Conservation (phyloP, 2,113 vertebrate species). For the Xenopus laevis region DNA sequence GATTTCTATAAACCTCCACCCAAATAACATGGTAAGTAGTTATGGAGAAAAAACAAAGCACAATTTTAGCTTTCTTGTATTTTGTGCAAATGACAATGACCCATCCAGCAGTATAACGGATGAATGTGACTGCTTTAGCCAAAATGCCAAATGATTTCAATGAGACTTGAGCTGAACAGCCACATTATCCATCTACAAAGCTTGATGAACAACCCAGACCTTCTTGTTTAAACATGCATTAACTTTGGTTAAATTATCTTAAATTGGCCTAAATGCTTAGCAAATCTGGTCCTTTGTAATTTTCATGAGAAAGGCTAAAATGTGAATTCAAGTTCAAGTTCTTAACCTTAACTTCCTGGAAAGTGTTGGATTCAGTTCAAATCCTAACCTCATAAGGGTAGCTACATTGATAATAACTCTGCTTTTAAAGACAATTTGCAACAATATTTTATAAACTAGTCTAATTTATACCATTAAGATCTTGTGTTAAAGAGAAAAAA, state of each 20-base stretch:
- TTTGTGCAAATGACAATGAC: neutral
- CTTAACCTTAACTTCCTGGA: constrained; percentile 7
- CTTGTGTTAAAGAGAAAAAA: no score
- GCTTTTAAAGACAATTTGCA: no score
- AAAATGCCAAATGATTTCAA: constrained; percentile 7
- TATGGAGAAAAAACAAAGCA: no score
- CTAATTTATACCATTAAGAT: no score
- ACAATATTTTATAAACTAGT: no score
- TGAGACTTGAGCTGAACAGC: constrained; percentile 14
- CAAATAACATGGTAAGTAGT: no score
- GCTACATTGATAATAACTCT: neutral
- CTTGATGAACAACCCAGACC: constrained; percentile 30
- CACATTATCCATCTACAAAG: constrained; percentile 33
- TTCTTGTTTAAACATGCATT: constrained; percentile 38
- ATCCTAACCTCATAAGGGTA: constrained; percentile 3
- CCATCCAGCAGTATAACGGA: constrained; percentile 10
- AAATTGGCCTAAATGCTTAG: constrained; percentile 22
- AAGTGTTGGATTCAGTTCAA: constrained; percentile 7
- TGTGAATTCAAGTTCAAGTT: constrained; percentile 26
- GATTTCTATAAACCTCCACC: no score
- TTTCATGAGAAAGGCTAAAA: constrained; percentile 41
- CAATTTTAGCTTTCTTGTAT: no score
- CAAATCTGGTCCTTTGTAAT: constrained; percentile 30
- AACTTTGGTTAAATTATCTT: constrained; percentile 37
- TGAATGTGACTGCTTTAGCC: constrained; percentile 16